Evolutionary conservation across 2,113 vertebrate genomes (phyloP).

Genomic region (Crocuta crocuta): DNA sequence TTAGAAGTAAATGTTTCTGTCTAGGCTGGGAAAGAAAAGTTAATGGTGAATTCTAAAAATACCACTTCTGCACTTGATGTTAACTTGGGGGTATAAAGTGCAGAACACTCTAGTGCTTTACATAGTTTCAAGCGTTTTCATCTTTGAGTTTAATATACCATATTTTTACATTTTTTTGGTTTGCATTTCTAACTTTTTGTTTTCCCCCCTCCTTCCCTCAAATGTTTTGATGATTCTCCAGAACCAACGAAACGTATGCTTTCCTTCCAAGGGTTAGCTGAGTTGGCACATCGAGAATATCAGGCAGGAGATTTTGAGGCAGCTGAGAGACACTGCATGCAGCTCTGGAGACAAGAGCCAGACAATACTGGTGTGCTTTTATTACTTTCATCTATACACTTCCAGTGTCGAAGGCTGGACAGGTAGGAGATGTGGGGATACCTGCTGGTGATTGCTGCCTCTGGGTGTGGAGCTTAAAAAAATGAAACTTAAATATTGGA

Average conservation of each 20-base stretch:
- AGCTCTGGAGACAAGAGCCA: constrained; percentile 99
- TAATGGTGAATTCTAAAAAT: constrained; percentile 53
- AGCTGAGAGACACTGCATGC: constrained; percentile 99
- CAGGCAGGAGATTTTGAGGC: constrained; percentile 99
- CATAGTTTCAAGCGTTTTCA: constrained; percentile 82
- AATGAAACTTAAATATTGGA: constrained; percentile 66
- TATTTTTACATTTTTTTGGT: constrained; percentile 87
- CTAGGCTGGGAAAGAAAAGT: constrained; percentile 5
- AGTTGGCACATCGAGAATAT: constrained; percentile 99
- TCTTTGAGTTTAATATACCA: constrained; percentile 81
- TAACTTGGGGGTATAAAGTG: constrained; percentile 47
- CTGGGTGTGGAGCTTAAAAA: constrained; percentile 73
- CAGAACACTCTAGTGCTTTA: constrained; percentile 70
- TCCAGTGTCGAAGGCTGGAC: constrained; percentile 99
- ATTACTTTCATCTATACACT: constrained; percentile 98
- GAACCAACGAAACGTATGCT: constrained; percentile 99
- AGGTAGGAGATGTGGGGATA: constrained; percentile 89
- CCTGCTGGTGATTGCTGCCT: constrained; percentile 64
- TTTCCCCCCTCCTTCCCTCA: constrained; percentile 87
- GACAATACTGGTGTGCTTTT: constrained; percentile 99
- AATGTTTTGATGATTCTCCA: constrained; percentile 97
- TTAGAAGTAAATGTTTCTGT: constrained; percentile 37
- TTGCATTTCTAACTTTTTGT: constrained; percentile 97
- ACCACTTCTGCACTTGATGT: constrained; percentile 57
- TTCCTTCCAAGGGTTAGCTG: constrained; percentile 99